Evolutionary conservation across 1,140 invertebrate species (phyloP).

Genomic region (Cecropterus lyciades): DNA sequence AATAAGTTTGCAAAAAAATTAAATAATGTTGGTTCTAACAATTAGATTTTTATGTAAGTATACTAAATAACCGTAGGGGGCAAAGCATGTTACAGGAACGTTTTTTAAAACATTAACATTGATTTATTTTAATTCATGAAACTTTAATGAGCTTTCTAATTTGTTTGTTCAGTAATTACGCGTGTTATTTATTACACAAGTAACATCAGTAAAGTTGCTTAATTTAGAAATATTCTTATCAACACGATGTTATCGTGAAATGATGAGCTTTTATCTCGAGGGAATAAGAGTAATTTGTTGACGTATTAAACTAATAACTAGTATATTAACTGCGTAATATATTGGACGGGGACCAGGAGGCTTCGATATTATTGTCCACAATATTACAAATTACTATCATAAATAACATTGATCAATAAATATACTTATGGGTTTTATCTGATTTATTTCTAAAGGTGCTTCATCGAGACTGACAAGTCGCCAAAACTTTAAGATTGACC

Average conservation of each 20-base stretch:
- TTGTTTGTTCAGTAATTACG: conserved; percentile 10
- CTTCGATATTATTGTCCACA: conserved; percentile 24
- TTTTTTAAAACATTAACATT: too few species aligned
- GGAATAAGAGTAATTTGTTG: conserved; percentile 66
- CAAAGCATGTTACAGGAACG: too few species aligned
- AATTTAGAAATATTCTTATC: conserved; percentile 56
- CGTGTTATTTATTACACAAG: conserved; percentile 7
- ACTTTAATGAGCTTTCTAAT: conserved; percentile 6
- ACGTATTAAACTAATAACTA: conserved; percentile 74
- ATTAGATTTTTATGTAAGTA: too few species aligned
- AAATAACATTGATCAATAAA: background rate
- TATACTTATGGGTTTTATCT: too few species aligned
- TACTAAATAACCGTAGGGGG: too few species aligned
- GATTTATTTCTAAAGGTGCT: too few species aligned
- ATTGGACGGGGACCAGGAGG: conserved; percentile 63
- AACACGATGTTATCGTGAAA: conserved; percentile 60
- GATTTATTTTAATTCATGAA: too few species aligned
- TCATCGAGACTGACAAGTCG: too few species aligned
- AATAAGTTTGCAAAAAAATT: too few species aligned
- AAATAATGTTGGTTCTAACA: too few species aligned
- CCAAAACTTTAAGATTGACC: too few species aligned
- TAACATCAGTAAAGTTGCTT: conserved; percentile 31
- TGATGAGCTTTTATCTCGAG: conserved; percentile 60
- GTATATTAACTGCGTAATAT: conserved; percentile 74
- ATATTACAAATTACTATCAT: background rate